These are phyloP conservation scores for Drosophila suzukii DNA, from an alignment of 1,140 invertebrate genomes.

Conservation along the genomic window DNA sequence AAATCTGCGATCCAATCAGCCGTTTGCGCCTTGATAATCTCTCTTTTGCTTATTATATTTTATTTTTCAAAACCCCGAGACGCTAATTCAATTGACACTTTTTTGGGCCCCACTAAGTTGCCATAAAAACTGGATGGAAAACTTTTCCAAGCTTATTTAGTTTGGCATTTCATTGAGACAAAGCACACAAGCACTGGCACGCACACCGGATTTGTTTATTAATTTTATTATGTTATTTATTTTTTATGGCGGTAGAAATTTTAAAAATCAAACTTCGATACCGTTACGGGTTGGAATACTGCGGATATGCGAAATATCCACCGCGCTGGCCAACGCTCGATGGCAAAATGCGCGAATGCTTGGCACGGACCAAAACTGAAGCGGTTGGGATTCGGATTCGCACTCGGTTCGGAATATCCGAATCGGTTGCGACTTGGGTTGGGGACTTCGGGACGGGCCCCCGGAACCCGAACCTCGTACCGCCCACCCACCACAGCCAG, in stretches of 20 bases:
- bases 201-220: slow-evolving; percentile 46
- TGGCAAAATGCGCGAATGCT: slow-evolving; percentile 76
- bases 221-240: slow-evolving; percentile 35
- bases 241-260: slow-evolving; percentile 34
- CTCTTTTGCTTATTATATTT: slow-evolving; percentile 23
- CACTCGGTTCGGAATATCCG: slow-evolving; percentile 6
- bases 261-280: slow-evolving; percentile 21
- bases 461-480: slow-evolving; percentile 1
- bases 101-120: slow-evolving; percentile 9
- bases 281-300: slow-evolving; percentile 13
- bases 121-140: slow-evolving; percentile 67
- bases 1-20: slow-evolving; percentile 27
- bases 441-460: slow-evolving; percentile 23
- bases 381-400: slow-evolving; percentile 26
- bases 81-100: slow-evolving; percentile 81
- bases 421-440: slow-evolving; percentile 3
- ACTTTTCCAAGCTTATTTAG: slow-evolving; percentile 58
- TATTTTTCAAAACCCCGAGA: slow-evolving; percentile 26
- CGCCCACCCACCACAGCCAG: neutral
- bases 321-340: slow-evolving; percentile 78
- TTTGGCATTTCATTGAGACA: slow-evolving; percentile 67
- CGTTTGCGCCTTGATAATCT: slow-evolving; percentile 54
- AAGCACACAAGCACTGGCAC: slow-evolving; percentile 25
- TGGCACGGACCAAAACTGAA: slow-evolving; percentile 50
- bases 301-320: slow-evolving; percentile 65